These are phyloP conservation scores for Cyclophora punctaria DNA, from an alignment of 2,888 invertebrate species.

Conservation along the genomic window DNA sequence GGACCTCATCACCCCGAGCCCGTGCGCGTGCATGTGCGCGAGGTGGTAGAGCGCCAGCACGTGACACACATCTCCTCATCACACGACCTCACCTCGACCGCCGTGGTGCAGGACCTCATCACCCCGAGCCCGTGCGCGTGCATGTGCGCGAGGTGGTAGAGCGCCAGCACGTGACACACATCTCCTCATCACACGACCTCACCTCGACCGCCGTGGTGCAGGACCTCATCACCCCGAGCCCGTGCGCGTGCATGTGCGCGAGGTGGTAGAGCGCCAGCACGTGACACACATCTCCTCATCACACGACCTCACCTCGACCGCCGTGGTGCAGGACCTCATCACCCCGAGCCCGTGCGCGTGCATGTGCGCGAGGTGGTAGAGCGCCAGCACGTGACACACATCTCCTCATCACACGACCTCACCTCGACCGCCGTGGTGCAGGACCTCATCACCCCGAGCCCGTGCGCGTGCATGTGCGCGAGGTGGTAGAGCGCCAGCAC, in stretches of 20 bases:
- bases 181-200: too few species aligned
- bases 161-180: slow-evolving; percentile 95
- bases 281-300: too few species aligned
- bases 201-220: slow-evolving; percentile 98
- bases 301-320: too few species aligned
- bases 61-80: too few species aligned
- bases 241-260: slow-evolving; percentile 91
- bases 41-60: slow-evolving; percentile 97
- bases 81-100: too few species aligned
- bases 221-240: slow-evolving; percentile 93
- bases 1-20: slow-evolving; percentile 93
- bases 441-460: slow-evolving; percentile 93
- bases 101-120: slow-evolving; percentile 93
- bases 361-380: slow-evolving; percentile 70
- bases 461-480: slow-evolving; percentile 98
- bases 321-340: slow-evolving; percentile 93
- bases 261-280: background rate
- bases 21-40: slow-evolving; percentile 98
- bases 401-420: background rate
- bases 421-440: slow-evolving; percentile 97
- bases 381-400: background rate
- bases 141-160: slow-evolving; percentile 98
- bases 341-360: slow-evolving; percentile 97
- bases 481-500: slow-evolving; percentile 93
- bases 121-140: slow-evolving; percentile 97